Evolutionary conservation across 2,113 vertebrate genomes (phyloP).

Genomic region (Pedetes capensis): DNA sequence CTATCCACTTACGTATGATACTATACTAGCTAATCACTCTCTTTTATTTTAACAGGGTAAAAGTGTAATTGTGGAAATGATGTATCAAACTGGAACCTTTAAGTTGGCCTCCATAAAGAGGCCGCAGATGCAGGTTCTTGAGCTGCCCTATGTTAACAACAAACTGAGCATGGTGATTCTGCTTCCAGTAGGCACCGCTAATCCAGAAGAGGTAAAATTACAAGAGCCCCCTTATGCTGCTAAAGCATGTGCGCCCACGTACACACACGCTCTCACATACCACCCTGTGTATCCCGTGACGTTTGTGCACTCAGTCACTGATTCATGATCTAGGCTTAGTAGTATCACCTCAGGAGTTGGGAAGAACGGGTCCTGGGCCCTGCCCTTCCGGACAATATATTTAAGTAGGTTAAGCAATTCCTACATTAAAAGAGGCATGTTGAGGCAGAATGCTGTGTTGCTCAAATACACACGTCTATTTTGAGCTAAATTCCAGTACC

Average conservation of each 20-base stretch:
- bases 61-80: conserved; percentile 87
- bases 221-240: too few species aligned
- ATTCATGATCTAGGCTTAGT: background rate
- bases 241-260: rapidly evolving
- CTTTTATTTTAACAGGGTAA: conserved; percentile 79
- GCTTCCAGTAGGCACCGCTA: conserved; percentile 80
- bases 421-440: background rate
- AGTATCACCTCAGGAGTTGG: background rate
- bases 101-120: conserved; percentile 79
- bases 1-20: background rate
- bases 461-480: background rate
- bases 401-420: background rate
- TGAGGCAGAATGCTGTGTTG: background rate
- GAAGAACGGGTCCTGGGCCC: background rate
- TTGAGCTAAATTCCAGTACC: too few species aligned
- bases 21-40: background rate
- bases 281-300: rapidly evolving
- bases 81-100: conserved; percentile 84
- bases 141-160: conserved; percentile 86
- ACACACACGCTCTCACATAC: rapidly evolving
- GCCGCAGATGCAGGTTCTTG: conserved; percentile 83
- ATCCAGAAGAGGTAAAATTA: conserved; percentile 76
- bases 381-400: background rate
- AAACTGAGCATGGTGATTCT: conserved; percentile 90
- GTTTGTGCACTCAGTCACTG: background rate